A percentile compares a stretch with the other conserved stretches of the same genome.
Conservation (phyloP, 2,888 invertebrate genomes). For the Noctua pronuba region DNA sequence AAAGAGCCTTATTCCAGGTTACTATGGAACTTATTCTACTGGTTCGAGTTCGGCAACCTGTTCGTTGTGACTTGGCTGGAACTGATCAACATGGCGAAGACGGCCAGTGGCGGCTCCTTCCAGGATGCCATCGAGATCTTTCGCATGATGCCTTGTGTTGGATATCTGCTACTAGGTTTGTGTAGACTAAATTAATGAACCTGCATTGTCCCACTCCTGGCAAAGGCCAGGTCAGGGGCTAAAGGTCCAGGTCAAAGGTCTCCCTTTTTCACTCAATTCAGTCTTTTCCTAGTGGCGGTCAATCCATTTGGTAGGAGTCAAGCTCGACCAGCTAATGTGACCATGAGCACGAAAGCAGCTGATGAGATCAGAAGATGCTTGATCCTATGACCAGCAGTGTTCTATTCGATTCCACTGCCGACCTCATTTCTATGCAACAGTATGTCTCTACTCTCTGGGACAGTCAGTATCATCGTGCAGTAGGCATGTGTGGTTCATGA, state of each 20-base stretch:
- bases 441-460: background rate
- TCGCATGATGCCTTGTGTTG: constrained; percentile 83
- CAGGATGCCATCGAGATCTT: constrained; percentile 78
- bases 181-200: too few species aligned
- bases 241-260: too few species aligned
- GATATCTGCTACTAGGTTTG: constrained; percentile 78
- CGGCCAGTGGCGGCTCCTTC: constrained; percentile 74
- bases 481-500: background rate
- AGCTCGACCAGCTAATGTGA: too few species aligned
- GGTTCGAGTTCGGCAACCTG: constrained; percentile 79
- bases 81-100: constrained; percentile 74
- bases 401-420: background rate
- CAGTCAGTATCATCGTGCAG: background rate
- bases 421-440: background rate
- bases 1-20: constrained; percentile 64
- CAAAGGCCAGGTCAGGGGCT: too few species aligned
- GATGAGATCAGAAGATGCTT: too few species aligned
- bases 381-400: too few species aligned
- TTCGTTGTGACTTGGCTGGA: constrained; percentile 75
- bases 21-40: constrained; percentile 79
- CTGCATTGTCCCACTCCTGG: too few species aligned
- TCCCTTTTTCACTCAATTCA: too few species aligned
- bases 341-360: too few species aligned
- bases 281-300: too few species aligned
- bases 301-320: too few species aligned